Percentiles rank a stretch among this genome's conserved stretches.
These are phyloP conservation scores for Apomyelois bistriatella DNA, from an alignment of 2,888 invertebrate genomes.

Conservation along the genomic window DNA sequence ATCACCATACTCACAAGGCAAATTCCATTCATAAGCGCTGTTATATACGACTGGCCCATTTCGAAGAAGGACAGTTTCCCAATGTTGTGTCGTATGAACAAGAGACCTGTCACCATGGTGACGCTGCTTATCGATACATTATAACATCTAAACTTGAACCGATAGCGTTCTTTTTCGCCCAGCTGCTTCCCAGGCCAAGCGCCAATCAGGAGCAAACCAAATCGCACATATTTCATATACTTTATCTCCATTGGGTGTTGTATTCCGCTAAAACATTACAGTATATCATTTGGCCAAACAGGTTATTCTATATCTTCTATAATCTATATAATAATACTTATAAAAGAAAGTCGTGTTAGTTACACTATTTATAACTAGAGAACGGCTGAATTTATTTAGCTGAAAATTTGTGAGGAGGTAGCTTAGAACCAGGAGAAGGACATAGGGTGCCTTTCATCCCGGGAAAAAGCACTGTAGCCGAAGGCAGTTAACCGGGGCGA, in stretches of 20 bases:
- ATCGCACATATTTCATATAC: conserved; percentile 13
- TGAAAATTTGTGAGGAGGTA: too few relatives aligned
- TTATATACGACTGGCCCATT: conserved; percentile 15
- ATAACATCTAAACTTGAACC: background rate
- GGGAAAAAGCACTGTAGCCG: too few relatives aligned
- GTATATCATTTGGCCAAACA: too few relatives aligned
- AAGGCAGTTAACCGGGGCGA: too few relatives aligned
- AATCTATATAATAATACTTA: too few relatives aligned
- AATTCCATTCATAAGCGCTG: conserved; percentile 7
- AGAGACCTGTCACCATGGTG: background rate
- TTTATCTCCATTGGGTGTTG: conserved; percentile 8
- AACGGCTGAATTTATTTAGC: too few relatives aligned
- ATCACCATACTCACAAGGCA: background rate
- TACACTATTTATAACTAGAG: too few relatives aligned
- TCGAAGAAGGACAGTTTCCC: conserved; percentile 12
- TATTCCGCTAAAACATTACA: background rate
- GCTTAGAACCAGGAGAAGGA: too few relatives aligned
- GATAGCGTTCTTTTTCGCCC: background rate
- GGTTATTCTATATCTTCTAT: too few relatives aligned
- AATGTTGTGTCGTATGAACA: background rate
- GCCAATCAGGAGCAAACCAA: background rate
- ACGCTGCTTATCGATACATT: background rate
- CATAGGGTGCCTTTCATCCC: too few relatives aligned
- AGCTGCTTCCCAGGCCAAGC: conserved; percentile 12
- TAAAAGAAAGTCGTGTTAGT: too few relatives aligned